Evolutionary conservation across 2,888 invertebrate genomes (phyloP), one percentile per base, ranked within the genome.

Genomic region (Spisula subtruncata): DNA sequence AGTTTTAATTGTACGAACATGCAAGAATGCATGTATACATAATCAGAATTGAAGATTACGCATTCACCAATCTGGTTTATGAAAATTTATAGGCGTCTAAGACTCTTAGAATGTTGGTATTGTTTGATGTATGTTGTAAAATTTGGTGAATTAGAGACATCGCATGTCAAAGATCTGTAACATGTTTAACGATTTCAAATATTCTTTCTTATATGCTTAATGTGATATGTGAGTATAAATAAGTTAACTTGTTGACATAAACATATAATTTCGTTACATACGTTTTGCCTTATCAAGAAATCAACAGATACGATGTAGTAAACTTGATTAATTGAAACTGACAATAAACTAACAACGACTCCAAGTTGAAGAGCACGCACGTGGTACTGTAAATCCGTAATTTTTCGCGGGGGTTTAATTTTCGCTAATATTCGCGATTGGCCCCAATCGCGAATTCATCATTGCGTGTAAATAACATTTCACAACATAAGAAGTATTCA

Each of bases 301-400:
- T 75, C 75, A 75, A 75, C 35, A 16, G 75, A 75, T 6, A 35
- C 75, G 12, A 75, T 75, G 75, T 75, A 32, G 32, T 75, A 75
- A 32, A 32, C 35, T 32, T n/a, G n/a, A n/a, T 75, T 75, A 35
- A 75, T 75, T 75, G 75, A 32, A 75, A 75, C 75, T 35, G 75
- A 32, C 75, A 35, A 35, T 75, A 75, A 75, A 35, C 29, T 32
- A 75, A 75, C 35, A 18, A 35, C 75, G 5, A 16, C 35, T 32
- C 2, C 14, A 18, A 32, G 35, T 10, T 35, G 29, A 75, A 29
- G 32, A 75, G 35, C 35, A 35, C 75, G 75, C 75, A 35, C 75
- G 35, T 75, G 75, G 29, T 75, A n/a, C n/a, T n/a, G n/a, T n/a
- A n/a, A n/a, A n/a, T n/a, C n/a, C n/a, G n/a, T n/a, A n/a, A n/a